Percentiles rank a stretch among this genome's conserved stretches.
Conservation (phyloP, 2,797 vertebrate species). For the Varecia variegata region DNA sequence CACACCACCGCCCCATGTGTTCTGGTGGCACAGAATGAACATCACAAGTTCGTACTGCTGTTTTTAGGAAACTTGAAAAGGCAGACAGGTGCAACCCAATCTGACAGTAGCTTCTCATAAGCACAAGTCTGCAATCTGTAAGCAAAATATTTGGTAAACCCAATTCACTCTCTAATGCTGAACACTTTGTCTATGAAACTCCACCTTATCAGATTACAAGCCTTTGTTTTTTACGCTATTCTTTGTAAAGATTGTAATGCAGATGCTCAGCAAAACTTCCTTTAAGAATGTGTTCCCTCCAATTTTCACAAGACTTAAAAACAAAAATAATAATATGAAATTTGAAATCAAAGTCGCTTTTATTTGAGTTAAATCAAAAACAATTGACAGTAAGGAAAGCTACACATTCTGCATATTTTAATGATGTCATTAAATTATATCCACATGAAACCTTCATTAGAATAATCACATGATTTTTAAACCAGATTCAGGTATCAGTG, state of each 20-base stretch:
- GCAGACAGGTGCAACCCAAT: constrained; percentile 62
- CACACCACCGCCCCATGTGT: background rate
- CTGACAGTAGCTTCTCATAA: background rate
- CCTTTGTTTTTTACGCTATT: background rate
- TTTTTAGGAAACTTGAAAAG: constrained; percentile 65
- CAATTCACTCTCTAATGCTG: background rate
- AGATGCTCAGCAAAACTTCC: background rate
- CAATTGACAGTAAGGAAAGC: background rate
- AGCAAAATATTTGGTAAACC: background rate
- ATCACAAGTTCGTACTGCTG: background rate
- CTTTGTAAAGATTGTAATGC: background rate
- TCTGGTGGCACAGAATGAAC: constrained; percentile 55
- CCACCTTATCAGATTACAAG: background rate
- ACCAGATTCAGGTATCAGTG: background rate
- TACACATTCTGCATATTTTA: background rate
- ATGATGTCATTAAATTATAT: background rate
- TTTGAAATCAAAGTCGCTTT: background rate
- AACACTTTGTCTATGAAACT: background rate
- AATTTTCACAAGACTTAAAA: background rate
- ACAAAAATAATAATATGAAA: background rate
- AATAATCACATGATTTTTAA: background rate
- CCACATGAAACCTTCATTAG: background rate
- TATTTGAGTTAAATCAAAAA: constrained; percentile 36
- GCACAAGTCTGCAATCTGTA: background rate
- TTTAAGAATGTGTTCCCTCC: background rate